Conservation (phyloP, 2,888 invertebrate genomes). For the Hydropsyche betteni region DNA sequence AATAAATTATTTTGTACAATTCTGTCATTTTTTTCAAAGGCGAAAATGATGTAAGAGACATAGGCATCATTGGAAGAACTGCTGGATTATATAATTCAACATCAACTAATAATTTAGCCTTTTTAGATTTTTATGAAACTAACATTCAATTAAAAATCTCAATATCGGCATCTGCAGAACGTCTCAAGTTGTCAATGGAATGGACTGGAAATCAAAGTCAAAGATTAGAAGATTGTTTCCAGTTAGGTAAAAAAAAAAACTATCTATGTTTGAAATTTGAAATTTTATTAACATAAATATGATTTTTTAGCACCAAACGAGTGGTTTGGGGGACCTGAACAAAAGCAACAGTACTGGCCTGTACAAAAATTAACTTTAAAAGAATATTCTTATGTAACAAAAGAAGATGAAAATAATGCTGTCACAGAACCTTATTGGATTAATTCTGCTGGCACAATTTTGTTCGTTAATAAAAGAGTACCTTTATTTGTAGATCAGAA, state of each 20-base stretch:
- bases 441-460: constrained; percentile 73
- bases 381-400: constrained; percentile 69
- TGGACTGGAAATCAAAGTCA: constrained; percentile 36
- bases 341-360: constrained; percentile 71
- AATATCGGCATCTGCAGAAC: constrained; percentile 3
- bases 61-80: constrained; percentile 32
- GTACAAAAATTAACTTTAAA: constrained; percentile 60
- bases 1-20: not conserved
- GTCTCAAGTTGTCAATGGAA: constrained; percentile 22
- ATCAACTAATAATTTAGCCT: constrained; percentile 37
- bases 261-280: not conserved
- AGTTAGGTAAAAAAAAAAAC: constrained; percentile 54
- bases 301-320: constrained; percentile 55
- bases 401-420: constrained; percentile 66
- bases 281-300: not conserved
- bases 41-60: not conserved
- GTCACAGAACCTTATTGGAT: constrained; percentile 77
- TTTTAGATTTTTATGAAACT: constrained; percentile 33
- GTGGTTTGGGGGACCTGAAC: constrained; percentile 77
- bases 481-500: constrained; percentile 80
- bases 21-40: not conserved
- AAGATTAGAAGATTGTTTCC: constrained; percentile 64
- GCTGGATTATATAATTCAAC: constrained; percentile 14
- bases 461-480: constrained; percentile 70
- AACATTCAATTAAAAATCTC: constrained; percentile 31